Percentiles rank a stretch among this genome's conserved stretches.
Evolutionary conservation across 2,888 invertebrate species (phyloP).

Genomic region (Scelioninae gen. 2): DNA sequence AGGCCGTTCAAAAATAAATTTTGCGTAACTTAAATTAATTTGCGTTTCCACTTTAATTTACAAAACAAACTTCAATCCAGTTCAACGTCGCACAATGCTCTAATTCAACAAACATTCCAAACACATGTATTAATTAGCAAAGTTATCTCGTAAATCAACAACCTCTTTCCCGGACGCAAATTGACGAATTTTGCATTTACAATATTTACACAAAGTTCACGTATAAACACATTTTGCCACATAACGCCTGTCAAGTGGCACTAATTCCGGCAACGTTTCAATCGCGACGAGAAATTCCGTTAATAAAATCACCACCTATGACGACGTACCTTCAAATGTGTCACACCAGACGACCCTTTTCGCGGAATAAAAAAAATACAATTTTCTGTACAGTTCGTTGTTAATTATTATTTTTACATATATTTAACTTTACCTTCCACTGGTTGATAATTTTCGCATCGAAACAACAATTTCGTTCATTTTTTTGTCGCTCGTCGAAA

Average conservation of each 20-base stretch:
- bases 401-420: no score
- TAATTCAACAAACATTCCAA: conserved; percentile 53
- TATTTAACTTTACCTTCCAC: no score
- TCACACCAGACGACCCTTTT: no score
- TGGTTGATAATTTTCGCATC: no score
- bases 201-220: conserved; percentile 41
- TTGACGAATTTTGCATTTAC: conserved; percentile 52
- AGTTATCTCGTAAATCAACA: conserved; percentile 54
- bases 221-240: conserved; percentile 35
- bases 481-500: no score
- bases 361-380: no score
- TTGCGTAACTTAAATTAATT: conserved; percentile 38
- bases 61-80: conserved; percentile 51
- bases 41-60: conserved; percentile 46
- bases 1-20: conserved; percentile 26
- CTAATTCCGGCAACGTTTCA: conserved; percentile 22
- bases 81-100: conserved; percentile 45
- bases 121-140: conserved; percentile 57
- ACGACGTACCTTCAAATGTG: no score
- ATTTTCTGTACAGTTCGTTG: no score
- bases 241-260: conserved; percentile 37
- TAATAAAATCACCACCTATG: no score
- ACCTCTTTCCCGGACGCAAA: conserved; percentile 49
- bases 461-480: no score
- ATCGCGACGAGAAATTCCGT: not conserved